A percentile compares a stretch with the other conserved stretches of the same genome.
These are phyloP conservation scores for Arenaria interpres DNA, from an alignment of 2,113 vertebrate species.

Conservation along the genomic window DNA sequence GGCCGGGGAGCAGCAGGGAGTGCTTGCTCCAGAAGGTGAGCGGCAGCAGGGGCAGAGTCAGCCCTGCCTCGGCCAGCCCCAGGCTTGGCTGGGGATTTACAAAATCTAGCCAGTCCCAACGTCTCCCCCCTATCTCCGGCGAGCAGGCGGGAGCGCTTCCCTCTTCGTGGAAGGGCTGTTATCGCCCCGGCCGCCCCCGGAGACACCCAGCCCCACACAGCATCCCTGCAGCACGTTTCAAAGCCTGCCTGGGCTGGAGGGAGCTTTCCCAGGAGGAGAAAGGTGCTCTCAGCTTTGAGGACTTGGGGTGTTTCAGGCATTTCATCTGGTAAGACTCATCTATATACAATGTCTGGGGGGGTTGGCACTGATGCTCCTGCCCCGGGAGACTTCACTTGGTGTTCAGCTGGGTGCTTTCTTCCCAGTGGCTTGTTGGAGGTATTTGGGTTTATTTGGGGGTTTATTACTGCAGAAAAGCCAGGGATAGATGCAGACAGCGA, in stretches of 20 bases:
- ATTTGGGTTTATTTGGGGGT: neutral
- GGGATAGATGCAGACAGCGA: rapidly evolving
- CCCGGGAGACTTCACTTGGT: no score
- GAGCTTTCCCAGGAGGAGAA: neutral
- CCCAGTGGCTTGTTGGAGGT: neutral
- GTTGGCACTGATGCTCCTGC: neutral
- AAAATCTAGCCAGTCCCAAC: neutral
- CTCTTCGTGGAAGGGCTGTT: constrained; percentile 1
- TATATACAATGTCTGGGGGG: no score
- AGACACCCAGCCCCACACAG: neutral
- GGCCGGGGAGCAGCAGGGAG: neutral
- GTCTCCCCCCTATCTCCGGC: neutral
- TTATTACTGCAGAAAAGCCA: neutral
- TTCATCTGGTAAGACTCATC: neutral
- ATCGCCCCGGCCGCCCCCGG: neutral
- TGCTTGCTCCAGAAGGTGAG: rapidly evolving
- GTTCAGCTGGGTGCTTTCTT: neutral
- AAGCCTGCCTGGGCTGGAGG: neutral
- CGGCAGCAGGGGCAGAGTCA: neutral
- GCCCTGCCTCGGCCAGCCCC: rapidly evolving
- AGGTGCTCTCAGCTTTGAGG: neutral
- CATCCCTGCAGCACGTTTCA: neutral
- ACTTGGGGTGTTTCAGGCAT: neutral
- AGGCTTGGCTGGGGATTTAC: neutral
- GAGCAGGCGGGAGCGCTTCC: neutral